Evolutionary conservation across 1,140 invertebrate genomes (phyloP), one percentile per base, ranked within the genome.

Genomic region (Neomicropteryx cornuta): DNA sequence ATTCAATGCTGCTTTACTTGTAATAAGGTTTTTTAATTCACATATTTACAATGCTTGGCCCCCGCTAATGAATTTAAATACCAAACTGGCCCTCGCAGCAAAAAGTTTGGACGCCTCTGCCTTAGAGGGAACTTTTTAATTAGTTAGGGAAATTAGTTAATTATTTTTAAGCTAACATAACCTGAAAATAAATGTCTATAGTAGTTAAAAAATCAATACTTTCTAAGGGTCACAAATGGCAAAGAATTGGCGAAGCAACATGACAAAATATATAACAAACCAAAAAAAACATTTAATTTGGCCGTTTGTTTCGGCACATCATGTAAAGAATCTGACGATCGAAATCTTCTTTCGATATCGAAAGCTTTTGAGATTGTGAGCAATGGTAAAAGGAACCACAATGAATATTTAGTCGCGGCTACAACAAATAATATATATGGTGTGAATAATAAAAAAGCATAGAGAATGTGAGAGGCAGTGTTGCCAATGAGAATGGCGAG

Each of bases 401-500:
- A 55, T 4, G 87, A 89, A 57, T 83, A 83, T 54, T 88, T 82
- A 0, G 91, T 65, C 5, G 83, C 78, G 35, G 85, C 74, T 27
- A 93, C 83, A 21, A 86, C 78, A 62, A 95, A 84, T 42, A 87
- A 75, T 38, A 94, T 83, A 49, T 95, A 96, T 4, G 93, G 92
- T 27, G 81, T 78, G 59, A 96, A 97, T 8, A 97, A 58, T 42
- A 97, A 71, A 67, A 91, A 77, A 31, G 86, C 87, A 62, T 92
- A 96, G 5, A 96, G 67, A 41, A 93, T 73, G 62, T 94, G 88
- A 8, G 93, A 96, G 38, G 83, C 81, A 27, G 85, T 89, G 49
- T 79, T 79, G 11, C 92, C 93, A 48, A 96, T 82, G n/a, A 94
- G 60, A 53, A 97, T 94, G 5, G 93, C 90, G 44, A 96, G 60